Evolutionary conservation across 2,113 vertebrate species (phyloP).

Genomic region (Irena cyanogastra): DNA sequence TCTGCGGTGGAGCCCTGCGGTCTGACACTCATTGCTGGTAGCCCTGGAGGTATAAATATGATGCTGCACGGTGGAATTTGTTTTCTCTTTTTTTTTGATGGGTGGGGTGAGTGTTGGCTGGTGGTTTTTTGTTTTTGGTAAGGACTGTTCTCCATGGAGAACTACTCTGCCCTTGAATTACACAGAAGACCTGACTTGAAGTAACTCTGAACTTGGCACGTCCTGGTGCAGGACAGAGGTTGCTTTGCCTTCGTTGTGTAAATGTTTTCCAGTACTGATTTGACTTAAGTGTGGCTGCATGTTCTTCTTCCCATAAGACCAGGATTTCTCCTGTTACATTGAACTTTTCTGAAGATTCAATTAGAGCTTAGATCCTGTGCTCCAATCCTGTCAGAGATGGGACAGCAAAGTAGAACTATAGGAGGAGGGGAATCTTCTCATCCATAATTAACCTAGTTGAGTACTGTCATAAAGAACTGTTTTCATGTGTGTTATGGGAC

Average conservation of each 20-base stretch:
- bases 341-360: neutral
- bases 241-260: neutral
- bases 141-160: neutral
- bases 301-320: neutral
- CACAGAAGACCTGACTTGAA: neutral
- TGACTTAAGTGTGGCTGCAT: neutral
- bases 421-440: neutral
- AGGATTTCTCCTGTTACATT: neutral
- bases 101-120: neutral
- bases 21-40: neutral
- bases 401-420: neutral
- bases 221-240: neutral
- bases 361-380: neutral
- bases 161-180: neutral
- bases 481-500: neutral
- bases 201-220: neutral
- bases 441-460: neutral
- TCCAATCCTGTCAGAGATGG: neutral
- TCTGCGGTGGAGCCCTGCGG: neutral
- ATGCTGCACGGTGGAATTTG: neutral
- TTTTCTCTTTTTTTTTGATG: neutral
- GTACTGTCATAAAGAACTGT: neutral
- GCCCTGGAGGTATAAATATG: neutral
- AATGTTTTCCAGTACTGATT: neutral
- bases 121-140: neutral